Evolutionary conservation across 1,140 invertebrate species (phyloP).

Genomic region (Ceratosolen solmsi): DNA sequence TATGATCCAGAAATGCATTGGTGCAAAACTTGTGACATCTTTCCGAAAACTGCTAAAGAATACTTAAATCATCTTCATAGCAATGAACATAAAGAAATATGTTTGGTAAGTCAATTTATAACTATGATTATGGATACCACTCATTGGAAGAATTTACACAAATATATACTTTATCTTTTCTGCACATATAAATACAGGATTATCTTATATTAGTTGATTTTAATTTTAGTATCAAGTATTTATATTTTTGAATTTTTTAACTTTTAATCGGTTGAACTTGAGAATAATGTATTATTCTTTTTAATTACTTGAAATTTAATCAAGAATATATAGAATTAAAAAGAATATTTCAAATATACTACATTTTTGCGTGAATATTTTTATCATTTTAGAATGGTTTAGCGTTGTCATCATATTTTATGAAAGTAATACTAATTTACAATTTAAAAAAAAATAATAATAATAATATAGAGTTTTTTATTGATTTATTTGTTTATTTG

Average conservation of each 20-base stretch:
- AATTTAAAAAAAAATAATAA: too few relatives aligned
- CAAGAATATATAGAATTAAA: too few relatives aligned
- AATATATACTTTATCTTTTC: slow-evolving; percentile 38
- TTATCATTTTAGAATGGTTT: too few relatives aligned
- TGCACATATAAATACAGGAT: neutral
- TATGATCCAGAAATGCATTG: slow-evolving; percentile 92
- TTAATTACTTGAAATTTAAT: neutral
- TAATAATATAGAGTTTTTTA: neutral
- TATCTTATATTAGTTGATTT: too few relatives aligned
- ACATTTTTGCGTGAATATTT: too few relatives aligned
- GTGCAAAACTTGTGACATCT: slow-evolving; percentile 88
- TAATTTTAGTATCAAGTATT: too few relatives aligned
- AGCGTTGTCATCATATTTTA: too few relatives aligned
- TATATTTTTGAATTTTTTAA: neutral
- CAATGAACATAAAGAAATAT: slow-evolving; percentile 80
- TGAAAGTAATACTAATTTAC: too few relatives aligned
- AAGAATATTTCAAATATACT: too few relatives aligned
- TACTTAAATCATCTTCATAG: slow-evolving; percentile 88
- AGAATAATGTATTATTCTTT: too few relatives aligned
- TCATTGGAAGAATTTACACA: neutral
- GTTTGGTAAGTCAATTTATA: slow-evolving; percentile 70
- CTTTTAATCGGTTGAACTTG: too few relatives aligned
- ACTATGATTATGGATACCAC: slow-evolving; percentile 14
- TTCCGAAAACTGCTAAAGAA: slow-evolving; percentile 88
- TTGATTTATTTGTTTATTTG: neutral